Conservation (phyloP, 2,888 invertebrate species). For the Orthosia gracilis region DNA sequence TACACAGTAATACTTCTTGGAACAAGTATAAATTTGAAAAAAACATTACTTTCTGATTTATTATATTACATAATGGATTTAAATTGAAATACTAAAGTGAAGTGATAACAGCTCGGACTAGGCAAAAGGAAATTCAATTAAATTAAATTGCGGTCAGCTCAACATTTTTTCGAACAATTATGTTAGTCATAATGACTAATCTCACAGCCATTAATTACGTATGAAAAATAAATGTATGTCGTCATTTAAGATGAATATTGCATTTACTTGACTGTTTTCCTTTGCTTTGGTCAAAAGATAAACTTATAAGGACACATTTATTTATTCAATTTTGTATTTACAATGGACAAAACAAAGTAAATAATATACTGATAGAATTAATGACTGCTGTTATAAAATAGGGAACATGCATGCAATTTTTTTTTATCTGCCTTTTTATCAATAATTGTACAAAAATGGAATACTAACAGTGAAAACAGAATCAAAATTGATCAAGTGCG, state of each 20-base stretch:
- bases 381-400: background rate
- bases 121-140: background rate
- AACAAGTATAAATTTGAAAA: background rate
- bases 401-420: too few relatives aligned
- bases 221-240: background rate
- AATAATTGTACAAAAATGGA: too few relatives aligned
- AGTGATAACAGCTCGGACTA: background rate
- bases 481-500: too few relatives aligned
- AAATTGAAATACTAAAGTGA: background rate
- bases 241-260: background rate
- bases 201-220: background rate
- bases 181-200: slow-evolving; percentile 5
- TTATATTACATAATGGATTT: background rate
- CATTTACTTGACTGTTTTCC: slow-evolving; percentile 6
- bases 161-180: background rate
- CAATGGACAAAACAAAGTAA: background rate
- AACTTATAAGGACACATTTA: background rate
- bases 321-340: background rate
- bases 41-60: slow-evolving; percentile 1
- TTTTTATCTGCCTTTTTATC: too few relatives aligned
- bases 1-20: background rate
- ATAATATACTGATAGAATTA: background rate
- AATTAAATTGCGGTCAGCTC: background rate
- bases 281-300: background rate
- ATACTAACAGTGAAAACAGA: too few relatives aligned